A percentile compares a stretch with the other conserved stretches of the same genome.
Conservation (phyloP, 2,888 invertebrate genomes). For the Clunio marinus region DNA sequence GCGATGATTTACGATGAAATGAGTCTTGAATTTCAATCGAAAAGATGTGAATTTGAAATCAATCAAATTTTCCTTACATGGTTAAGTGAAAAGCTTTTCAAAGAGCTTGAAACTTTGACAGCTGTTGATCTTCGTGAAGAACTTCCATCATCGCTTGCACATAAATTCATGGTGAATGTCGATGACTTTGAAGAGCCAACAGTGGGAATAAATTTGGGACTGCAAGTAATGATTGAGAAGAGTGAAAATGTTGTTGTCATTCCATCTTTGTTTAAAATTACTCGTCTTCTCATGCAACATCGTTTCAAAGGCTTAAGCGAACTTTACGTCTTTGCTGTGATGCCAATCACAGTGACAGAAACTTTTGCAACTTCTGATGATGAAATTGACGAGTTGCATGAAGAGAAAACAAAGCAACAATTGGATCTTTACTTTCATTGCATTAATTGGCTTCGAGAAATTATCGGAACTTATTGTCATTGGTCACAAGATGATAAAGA, state of each 20-base stretch:
- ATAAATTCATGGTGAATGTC: no score
- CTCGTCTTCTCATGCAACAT: background rate
- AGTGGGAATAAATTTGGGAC: background rate
- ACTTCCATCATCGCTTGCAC: slow-evolving; percentile 16
- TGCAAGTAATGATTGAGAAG: background rate
- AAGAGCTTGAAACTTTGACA: background rate
- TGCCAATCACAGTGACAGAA: slow-evolving; percentile 20
- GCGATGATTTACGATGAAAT: slow-evolving; percentile 31
- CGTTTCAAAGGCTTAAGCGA: background rate
- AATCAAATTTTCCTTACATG: slow-evolving; percentile 14
- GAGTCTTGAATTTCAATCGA: slow-evolving; percentile 16
- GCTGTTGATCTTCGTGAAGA: background rate
- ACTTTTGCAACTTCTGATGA: slow-evolving; percentile 13
- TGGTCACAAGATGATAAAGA: background rate
- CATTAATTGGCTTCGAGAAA: slow-evolving; percentile 19
- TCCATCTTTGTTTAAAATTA: slow-evolving; percentile 23
- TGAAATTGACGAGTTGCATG: background rate
- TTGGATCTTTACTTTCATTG: slow-evolving; percentile 29
- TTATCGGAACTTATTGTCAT: slow-evolving; percentile 9
- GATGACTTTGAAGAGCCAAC: slow-evolving; percentile 1
- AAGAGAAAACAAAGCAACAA: background rate
- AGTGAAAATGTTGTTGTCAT: background rate
- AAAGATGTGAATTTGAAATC: background rate
- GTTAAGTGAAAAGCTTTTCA: slow-evolving; percentile 6
- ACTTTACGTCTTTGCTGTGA: background rate